Conservation (phyloP, 2,113 vertebrate species). For the Zosterops pallidus region DNA sequence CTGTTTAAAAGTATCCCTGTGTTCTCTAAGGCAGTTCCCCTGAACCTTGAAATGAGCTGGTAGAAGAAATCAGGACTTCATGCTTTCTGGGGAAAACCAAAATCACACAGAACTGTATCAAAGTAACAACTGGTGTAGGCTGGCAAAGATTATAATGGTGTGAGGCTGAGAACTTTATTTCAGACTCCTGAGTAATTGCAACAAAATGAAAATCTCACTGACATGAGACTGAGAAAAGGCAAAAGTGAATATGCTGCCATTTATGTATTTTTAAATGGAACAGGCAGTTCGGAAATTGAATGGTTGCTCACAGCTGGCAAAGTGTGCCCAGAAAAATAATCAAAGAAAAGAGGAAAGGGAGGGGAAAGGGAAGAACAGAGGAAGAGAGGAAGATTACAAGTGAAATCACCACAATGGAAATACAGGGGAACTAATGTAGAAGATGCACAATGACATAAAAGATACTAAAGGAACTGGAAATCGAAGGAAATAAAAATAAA, state of each 20-base stretch:
- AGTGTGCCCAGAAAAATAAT: background rate
- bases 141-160: background rate
- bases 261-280: slow-evolving; percentile 32
- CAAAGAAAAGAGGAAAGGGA: background rate
- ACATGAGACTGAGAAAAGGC: background rate
- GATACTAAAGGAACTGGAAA: background rate
- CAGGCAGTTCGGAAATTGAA: slow-evolving; percentile 6
- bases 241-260: background rate
- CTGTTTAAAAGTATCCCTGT: background rate
- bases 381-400: background rate
- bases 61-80: background rate
- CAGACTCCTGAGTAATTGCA: slow-evolving; percentile 7
- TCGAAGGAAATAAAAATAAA: background rate
- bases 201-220: background rate
- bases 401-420: background rate
- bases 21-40: background rate
- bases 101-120: background rate
- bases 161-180: slow-evolving; percentile 23
- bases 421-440: background rate
- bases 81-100: background rate
- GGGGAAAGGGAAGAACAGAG: background rate
- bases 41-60: slow-evolving; percentile 12
- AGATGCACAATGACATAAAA: background rate
- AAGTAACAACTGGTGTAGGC: background rate
- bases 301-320: background rate